These are phyloP conservation scores for Episyrphus balteatus DNA, from an alignment of 1,140 invertebrate species.

Conservation along the genomic window DNA sequence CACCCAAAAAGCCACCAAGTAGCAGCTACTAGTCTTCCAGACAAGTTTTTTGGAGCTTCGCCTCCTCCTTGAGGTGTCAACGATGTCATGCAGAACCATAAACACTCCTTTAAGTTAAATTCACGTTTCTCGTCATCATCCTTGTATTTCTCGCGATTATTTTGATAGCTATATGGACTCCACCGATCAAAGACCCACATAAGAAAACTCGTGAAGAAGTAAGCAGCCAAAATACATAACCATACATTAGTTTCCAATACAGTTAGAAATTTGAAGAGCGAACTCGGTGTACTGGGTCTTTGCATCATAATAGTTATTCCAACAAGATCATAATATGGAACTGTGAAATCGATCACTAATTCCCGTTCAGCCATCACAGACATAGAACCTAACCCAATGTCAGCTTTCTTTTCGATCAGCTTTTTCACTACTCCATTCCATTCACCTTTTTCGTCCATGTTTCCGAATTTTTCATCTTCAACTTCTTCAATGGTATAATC, in stretches of 20 bases:
- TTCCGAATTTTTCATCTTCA: slow-evolving; percentile 69
- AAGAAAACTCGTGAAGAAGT: slow-evolving; percentile 87
- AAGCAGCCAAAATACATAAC: slow-evolving; percentile 90
- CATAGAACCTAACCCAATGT: slow-evolving; percentile 77
- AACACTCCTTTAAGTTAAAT: slow-evolving; percentile 90
- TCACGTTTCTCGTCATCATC: slow-evolving; percentile 90
- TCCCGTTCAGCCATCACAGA: slow-evolving; percentile 92
- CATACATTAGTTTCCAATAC: slow-evolving; percentile 93
- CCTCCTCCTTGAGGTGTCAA: slow-evolving; percentile 78
- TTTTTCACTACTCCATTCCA: slow-evolving; percentile 92
- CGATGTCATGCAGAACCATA: slow-evolving; percentile 99
- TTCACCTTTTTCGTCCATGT: slow-evolving; percentile 71
- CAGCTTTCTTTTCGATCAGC: slow-evolving; percentile 78
- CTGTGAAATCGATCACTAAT: slow-evolving; percentile 89
- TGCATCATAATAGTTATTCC: slow-evolving; percentile 89
- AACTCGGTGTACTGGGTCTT: slow-evolving; percentile 62
- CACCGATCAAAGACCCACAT: slow-evolving; percentile 94
- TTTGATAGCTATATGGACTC: slow-evolving; percentile 93
- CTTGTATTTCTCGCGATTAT: slow-evolving; percentile 86
- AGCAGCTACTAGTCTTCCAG: slow-evolving; percentile 82
- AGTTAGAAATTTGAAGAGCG: slow-evolving; percentile 92
- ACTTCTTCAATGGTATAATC: slow-evolving; percentile 77
- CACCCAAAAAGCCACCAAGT: slow-evolving; percentile 95
- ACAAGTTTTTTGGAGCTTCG: slow-evolving; percentile 91
- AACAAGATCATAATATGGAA: slow-evolving; percentile 90